phyloP scores from a whole-genome alignment of 2,888 invertebrate genomes.

The Matsumyia berberina region DNA sequence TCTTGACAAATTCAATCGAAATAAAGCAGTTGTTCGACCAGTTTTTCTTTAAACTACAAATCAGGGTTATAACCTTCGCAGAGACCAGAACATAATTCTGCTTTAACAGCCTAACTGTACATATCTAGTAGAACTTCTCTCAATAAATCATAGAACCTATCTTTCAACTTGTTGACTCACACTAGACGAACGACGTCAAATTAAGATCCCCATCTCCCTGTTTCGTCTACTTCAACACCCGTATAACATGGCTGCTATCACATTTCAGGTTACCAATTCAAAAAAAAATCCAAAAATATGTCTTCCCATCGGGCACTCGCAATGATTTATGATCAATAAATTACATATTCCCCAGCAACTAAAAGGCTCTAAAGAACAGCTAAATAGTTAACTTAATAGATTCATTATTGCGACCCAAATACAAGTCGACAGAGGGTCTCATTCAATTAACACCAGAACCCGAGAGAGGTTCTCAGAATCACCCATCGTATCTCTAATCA shows the following conservation, averaged over 20 bases:
- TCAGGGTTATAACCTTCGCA: no score
- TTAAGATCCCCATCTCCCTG: no score
- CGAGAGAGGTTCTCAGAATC: not conserved
- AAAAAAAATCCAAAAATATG: not conserved
- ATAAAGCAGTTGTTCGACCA: no score
- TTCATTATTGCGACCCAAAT: constrained; percentile 52
- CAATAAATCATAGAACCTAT: no score
- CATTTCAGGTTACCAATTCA: not conserved
- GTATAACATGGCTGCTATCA: not conserved
- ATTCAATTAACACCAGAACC: constrained; percentile 46
- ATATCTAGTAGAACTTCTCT: no score
- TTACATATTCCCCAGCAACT: constrained; percentile 5
- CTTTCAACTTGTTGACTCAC: not conserved
- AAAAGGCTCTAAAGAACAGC: constrained; percentile 33
- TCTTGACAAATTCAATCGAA: no score
- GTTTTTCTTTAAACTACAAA: no score
- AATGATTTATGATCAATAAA: constrained; percentile 2
- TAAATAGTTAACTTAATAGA: constrained; percentile 26
- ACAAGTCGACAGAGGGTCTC: constrained; percentile 11
- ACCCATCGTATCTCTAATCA: constrained; percentile 16
- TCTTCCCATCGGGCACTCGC: not conserved
- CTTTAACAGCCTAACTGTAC: no score
- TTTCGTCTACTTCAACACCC: not conserved
- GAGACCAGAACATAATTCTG: no score
- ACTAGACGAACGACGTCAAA: not conserved